Evolutionary conservation across 2,113 vertebrate genomes (phyloP).

Genomic region (Piprites chloris): DNA sequence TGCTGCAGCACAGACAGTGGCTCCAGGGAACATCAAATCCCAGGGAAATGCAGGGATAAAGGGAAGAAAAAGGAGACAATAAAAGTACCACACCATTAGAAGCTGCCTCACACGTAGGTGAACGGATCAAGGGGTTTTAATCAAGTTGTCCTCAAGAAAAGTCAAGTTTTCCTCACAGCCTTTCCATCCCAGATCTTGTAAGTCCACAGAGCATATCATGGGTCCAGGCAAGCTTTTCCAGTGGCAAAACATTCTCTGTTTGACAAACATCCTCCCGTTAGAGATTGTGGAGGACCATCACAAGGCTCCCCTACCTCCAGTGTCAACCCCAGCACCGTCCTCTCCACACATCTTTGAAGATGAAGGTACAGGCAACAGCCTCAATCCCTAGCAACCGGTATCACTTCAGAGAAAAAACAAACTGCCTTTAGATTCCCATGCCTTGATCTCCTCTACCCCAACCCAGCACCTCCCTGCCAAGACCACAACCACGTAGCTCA

Average conservation of each 20-base stretch:
- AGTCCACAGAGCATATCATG: fast-evolving
- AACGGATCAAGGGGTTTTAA: fast-evolving
- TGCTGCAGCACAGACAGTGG: fast-evolving
- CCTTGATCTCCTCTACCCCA: not conserved
- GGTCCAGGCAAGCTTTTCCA: not conserved
- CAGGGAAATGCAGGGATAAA: fast-evolving
- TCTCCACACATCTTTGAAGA: not conserved
- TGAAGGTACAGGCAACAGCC: not conserved
- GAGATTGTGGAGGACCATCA: not conserved
- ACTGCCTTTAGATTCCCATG: not conserved
- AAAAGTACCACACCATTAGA: not conserved
- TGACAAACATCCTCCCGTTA: not conserved
- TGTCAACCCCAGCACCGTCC: not conserved
- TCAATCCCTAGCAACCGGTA: not conserved
- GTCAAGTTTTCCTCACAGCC: not conserved
- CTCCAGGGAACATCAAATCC: not conserved
- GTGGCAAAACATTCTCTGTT: fast-evolving
- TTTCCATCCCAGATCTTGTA: too few relatives aligned
- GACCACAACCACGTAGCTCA: not conserved
- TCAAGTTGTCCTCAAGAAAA: not conserved
- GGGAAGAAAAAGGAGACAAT: not conserved
- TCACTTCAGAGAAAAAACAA: not conserved
- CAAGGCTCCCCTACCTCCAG: fast-evolving
- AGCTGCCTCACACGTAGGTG: not conserved
- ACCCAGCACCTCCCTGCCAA: not conserved